Evolutionary conservation across 2,888 invertebrate species (phyloP).

Genomic region (Eulithis testata): DNA sequence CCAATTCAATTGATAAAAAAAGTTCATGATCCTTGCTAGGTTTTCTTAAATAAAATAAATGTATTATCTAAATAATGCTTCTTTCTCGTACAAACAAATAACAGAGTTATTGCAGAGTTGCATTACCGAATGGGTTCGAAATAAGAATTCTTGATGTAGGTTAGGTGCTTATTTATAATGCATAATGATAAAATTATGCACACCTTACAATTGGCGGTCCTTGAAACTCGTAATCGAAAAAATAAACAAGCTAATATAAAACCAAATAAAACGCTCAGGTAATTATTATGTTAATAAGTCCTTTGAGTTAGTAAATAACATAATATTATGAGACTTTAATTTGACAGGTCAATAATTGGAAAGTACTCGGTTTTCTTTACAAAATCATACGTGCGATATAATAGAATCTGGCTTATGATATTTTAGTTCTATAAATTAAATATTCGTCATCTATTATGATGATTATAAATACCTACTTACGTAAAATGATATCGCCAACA

Average conservation of each 20-base stretch:
- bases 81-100: too few relatives aligned
- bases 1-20: too few relatives aligned
- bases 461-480: constrained; percentile 12
- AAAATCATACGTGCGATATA: constrained; percentile 1
- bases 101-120: too few relatives aligned
- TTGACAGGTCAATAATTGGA: constrained; percentile 22
- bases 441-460: constrained; percentile 1
- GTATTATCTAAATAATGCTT: too few relatives aligned
- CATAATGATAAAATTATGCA: constrained; percentile 26
- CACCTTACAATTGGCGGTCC: not conserved
- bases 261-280: not conserved
- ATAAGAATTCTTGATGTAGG: not conserved
- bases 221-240: constrained; percentile 5
- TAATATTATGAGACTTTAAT: constrained; percentile 7
- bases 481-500: constrained; percentile 19
- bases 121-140: not conserved
- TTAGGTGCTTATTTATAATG: not conserved
- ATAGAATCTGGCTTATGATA: constrained; percentile 14
- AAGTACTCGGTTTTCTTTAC: constrained; percentile 12
- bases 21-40: too few relatives aligned
- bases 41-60: too few relatives aligned
- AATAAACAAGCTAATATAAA: constrained; percentile 12
- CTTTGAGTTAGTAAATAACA: constrained; percentile 3
- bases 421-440: constrained; percentile 7
- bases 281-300: constrained; percentile 4